Conservation (phyloP, 2,888 invertebrate genomes). For the Gisinianus flammeolus region DNA sequence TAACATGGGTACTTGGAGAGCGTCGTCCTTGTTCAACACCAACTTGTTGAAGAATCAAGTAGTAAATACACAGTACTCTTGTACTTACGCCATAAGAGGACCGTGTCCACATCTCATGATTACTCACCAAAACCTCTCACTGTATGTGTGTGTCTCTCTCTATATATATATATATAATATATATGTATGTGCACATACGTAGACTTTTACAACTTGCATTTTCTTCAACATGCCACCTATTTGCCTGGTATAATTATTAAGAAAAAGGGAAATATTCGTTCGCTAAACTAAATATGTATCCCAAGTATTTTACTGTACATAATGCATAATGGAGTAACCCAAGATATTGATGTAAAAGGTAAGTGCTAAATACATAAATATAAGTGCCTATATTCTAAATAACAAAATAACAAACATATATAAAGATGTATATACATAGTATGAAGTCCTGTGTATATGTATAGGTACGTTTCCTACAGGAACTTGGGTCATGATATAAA, state of each 20-base stretch:
- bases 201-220: background rate
- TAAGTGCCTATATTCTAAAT: background rate
- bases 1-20: background rate
- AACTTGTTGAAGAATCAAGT: background rate
- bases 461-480: background rate
- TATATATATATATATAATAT: too few relatives aligned
- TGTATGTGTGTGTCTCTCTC: too few relatives aligned
- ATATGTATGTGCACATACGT: background rate
- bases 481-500: too few relatives aligned
- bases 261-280: background rate
- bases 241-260: background rate
- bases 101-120: background rate
- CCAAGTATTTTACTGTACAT: background rate
- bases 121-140: too few relatives aligned
- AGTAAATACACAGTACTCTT: background rate
- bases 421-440: background rate
- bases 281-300: background rate
- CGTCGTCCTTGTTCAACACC: background rate
- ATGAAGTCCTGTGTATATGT: background rate
- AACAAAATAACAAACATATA: background rate
- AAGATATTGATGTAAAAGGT: background rate
- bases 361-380: conserved; percentile 17
- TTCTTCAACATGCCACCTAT: background rate
- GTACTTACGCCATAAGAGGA: background rate
- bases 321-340: too few relatives aligned